Evolutionary conservation across 2,888 invertebrate species (phyloP).

Genomic region (Penaeus monodon): DNA sequence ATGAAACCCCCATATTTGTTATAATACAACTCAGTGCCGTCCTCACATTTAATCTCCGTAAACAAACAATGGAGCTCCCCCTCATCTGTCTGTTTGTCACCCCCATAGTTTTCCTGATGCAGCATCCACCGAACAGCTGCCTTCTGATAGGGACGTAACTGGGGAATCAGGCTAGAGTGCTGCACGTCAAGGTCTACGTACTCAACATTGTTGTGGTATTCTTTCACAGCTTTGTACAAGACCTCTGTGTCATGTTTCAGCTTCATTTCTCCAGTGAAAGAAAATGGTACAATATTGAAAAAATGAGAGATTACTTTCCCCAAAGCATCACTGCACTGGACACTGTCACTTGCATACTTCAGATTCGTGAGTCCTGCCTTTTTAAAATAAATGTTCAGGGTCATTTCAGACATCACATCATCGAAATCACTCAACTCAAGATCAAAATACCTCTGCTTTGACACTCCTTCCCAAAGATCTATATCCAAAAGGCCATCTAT

Average conservation of each 20-base stretch:
- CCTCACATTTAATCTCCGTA: constrained; percentile 67
- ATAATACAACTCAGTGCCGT: constrained; percentile 69
- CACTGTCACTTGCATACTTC: constrained; percentile 59
- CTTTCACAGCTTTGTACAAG: constrained; percentile 68
- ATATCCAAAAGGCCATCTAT: constrained; percentile 45
- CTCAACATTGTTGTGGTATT: constrained; percentile 66
- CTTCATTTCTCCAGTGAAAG: constrained; percentile 61
- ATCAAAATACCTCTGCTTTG: constrained; percentile 55
- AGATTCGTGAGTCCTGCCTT: constrained; percentile 46
- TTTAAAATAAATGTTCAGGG: constrained; percentile 45
- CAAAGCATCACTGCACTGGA: constrained; percentile 43
- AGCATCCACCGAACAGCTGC: constrained; percentile 81
- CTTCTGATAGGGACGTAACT: constrained; percentile 77
- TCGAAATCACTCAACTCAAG: constrained; percentile 39
- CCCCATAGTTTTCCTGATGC: constrained; percentile 72
- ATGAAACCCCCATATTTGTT: constrained; percentile 72
- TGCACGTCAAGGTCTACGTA: constrained; percentile 67
- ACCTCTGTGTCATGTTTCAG: constrained; percentile 69
- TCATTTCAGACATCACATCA: constrained; percentile 27
- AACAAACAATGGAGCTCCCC: constrained; percentile 68
- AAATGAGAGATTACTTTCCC: constrained; percentile 46
- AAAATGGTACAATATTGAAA: constrained; percentile 33
- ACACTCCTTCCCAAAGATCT: constrained; percentile 60
- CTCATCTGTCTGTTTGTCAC: constrained; percentile 25
- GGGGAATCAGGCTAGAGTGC: constrained; percentile 73